Percentiles rank a stretch among this genome's conserved stretches.
Conservation (phyloP, 1,140 invertebrate genomes). For the Drosophila parabipectinata region DNA sequence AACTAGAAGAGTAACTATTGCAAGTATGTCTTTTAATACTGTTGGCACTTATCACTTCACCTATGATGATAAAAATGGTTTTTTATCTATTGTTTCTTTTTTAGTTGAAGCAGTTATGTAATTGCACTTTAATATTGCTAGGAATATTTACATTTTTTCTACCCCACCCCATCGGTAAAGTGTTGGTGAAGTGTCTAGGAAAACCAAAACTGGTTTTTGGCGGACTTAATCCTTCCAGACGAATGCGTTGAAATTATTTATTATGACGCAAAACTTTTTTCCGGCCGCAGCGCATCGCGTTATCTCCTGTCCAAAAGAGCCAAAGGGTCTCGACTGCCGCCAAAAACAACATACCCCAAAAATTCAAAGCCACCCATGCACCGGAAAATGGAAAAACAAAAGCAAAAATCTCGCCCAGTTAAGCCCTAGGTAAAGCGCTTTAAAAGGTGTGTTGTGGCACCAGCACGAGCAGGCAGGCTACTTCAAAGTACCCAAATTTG, state of each 20-base stretch:
- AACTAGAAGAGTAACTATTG: neutral
- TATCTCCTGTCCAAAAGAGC: slow-evolving; percentile 45
- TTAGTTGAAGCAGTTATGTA: no score
- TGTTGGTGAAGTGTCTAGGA: slow-evolving; percentile 6
- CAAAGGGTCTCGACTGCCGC: slow-evolving; percentile 49
- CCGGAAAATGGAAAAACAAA: slow-evolving; percentile 48
- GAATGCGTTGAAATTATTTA: slow-evolving; percentile 79
- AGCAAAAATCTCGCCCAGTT: slow-evolving; percentile 39
- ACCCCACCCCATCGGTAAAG: slow-evolving; percentile 1
- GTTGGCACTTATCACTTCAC: neutral
- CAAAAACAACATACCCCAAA: slow-evolving; percentile 18
- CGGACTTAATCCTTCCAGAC: slow-evolving; percentile 75
- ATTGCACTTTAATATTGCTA: neutral
- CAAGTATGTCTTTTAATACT: no score
- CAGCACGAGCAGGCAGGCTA: slow-evolving; percentile 23
- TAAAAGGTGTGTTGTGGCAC: slow-evolving; percentile 39
- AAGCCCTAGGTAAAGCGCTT: slow-evolving; percentile 49
- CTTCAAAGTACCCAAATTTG: slow-evolving; percentile 57
- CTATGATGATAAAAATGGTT: neutral
- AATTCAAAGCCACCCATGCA: slow-evolving; percentile 5
- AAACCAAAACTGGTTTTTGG: slow-evolving; percentile 37
- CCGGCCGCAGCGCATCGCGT: slow-evolving; percentile 44
- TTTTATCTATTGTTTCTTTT: neutral
- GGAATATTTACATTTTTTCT: neutral
- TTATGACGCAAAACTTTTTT: slow-evolving; percentile 81